phyloP scores from a whole-genome alignment of 1,140 invertebrate species.

The Lepidurus apus region DNA sequence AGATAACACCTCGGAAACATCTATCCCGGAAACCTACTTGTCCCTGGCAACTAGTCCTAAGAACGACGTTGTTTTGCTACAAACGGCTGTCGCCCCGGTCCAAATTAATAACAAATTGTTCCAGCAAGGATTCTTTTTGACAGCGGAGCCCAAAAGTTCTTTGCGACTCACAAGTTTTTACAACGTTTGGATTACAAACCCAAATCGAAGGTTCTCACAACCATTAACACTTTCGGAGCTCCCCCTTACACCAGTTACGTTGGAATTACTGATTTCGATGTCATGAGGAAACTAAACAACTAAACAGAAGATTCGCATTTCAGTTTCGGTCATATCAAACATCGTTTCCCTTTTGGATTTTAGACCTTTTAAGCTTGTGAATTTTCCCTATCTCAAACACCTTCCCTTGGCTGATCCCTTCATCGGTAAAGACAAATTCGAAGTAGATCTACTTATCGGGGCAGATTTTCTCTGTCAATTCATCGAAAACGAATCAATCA shows the following conservation, averaged over 20 bases:
- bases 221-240: background rate
- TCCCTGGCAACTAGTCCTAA: background rate
- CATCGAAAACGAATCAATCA: background rate
- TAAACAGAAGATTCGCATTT: background rate
- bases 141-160: constrained; percentile 26
- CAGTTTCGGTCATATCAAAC: background rate
- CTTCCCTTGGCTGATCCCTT: constrained; percentile 8
- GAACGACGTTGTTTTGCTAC: background rate
- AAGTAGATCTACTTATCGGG: background rate
- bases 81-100: constrained; percentile 17
- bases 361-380: too few relatives aligned
- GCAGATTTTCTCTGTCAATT: background rate
- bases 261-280: background rate
- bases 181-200: background rate
- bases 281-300: background rate
- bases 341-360: background rate
- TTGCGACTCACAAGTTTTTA: background rate
- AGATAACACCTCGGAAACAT: background rate
- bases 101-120: constrained; percentile 2
- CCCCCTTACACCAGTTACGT: background rate
- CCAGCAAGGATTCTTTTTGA: constrained; percentile 22
- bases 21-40: background rate
- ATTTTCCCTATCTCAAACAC: background rate
- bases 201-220: background rate
- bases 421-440: background rate